phyloP scores from a whole-genome alignment of 2,113 vertebrate genomes.

The Hemicordylus capensis region DNA sequence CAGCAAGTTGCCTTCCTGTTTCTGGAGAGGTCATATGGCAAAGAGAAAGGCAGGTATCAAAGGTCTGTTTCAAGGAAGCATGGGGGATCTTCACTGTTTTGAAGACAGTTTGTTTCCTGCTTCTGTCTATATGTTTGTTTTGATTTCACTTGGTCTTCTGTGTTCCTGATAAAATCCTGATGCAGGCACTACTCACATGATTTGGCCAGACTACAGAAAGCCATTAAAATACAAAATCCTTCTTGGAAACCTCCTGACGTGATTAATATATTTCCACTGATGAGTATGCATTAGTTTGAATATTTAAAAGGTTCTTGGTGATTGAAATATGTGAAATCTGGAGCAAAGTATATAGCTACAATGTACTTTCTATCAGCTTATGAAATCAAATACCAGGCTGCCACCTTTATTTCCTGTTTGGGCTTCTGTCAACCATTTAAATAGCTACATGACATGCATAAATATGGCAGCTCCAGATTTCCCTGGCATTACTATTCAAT shows the following conservation, averaged over 20 bases:
- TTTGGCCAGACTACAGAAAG: not conserved
- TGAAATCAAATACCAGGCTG: not conserved
- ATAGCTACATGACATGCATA: not conserved
- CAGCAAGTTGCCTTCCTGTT: slow-evolving; percentile 59
- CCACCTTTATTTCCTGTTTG: no score
- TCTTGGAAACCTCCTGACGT: not conserved
- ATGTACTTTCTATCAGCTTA: not conserved
- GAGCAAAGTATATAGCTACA: not conserved
- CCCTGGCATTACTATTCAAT: not conserved
- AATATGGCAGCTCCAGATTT: not conserved
- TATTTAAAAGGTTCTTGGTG: not conserved
- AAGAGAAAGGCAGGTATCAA: slow-evolving; percentile 55
- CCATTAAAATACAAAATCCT: not conserved
- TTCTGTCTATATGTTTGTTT: slow-evolving; percentile 2
- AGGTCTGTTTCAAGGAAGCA: slow-evolving; percentile 60
- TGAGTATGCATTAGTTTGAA: not conserved
- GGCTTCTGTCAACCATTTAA: not conserved
- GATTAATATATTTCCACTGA: no score
- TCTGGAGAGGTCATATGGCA: slow-evolving; percentile 58
- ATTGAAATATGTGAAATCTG: not conserved
- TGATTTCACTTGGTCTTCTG: slow-evolving; percentile 34
- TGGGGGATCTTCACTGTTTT: slow-evolving; percentile 33
- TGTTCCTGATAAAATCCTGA: slow-evolving; percentile 22
- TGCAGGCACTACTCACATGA: not conserved
- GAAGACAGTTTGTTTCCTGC: slow-evolving; percentile 52